These are phyloP conservation scores for Ispidina picta DNA, from an alignment of 2,797 vertebrate genomes.

Conservation along the genomic window DNA sequence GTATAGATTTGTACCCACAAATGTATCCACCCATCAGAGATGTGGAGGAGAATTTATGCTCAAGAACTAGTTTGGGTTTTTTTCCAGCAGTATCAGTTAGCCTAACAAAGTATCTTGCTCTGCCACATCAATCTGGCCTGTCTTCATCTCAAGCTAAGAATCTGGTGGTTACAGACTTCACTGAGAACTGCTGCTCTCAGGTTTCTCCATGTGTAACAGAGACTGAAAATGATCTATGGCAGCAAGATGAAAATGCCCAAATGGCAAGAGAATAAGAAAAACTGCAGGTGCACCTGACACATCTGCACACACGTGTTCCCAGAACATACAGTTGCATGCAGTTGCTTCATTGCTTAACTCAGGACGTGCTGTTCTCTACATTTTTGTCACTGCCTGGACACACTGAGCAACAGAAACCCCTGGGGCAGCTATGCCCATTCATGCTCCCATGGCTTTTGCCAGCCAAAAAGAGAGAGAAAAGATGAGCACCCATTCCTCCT, in stretches of 20 bases:
- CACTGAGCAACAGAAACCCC: neutral
- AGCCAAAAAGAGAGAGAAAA: neutral
- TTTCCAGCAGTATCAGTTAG: neutral
- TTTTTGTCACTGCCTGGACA: neutral
- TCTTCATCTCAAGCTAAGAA: neutral
- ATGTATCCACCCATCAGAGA: neutral
- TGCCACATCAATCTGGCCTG: neutral
- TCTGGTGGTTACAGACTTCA: neutral
- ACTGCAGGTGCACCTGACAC: neutral
- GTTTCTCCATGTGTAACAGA: neutral
- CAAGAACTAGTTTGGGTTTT: neutral
- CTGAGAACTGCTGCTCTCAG: neutral
- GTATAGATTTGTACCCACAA: neutral
- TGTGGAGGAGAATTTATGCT: fast-evolving
- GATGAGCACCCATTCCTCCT: neutral
- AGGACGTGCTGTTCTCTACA: fast-evolving
- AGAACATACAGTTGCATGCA: fast-evolving
- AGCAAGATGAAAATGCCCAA: neutral
- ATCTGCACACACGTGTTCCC: neutral
- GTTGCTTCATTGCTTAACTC: neutral
- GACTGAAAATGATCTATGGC: neutral
- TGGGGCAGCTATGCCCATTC: neutral
- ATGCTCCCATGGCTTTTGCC: neutral
- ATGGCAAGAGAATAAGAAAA: neutral
- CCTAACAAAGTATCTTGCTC: neutral